Base-by-base conservation (phyloP, 2,113 vertebrate genomes). In the Raja brachyura region DNA sequence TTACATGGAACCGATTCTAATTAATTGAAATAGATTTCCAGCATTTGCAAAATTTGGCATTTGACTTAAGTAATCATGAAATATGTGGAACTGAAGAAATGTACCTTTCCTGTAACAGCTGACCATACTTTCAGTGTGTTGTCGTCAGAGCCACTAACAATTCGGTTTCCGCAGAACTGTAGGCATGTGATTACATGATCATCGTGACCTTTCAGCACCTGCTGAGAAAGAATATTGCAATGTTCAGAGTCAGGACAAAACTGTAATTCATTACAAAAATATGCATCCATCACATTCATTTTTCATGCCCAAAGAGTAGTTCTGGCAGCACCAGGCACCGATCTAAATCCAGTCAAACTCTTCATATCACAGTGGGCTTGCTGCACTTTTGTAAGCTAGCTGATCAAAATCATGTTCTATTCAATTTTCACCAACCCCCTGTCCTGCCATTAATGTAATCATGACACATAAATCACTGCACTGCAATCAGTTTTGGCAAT, bases 121-220 rank as follows among this genome's bases (percentile, higher is more conserved):
- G 99, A 99, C 99, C 99, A 99, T 93, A 99, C 98, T 95, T 99
- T 99, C 18, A 99, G 96, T 22, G 99, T 99, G 97, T 99, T 99
- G 97, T 99, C 99, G 1, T 99, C 99, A 0, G 99, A 99, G 94
- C 99, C 99, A 93, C 99, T 99, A 94, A 99, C 99, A 39, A 99
- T 99, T 81, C 98, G 97, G 96, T 99, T 99, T 94, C 98, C 98
- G 85, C 99, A 99, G 95, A 99, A 99, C 96, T 99, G 99, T 59
- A 99, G 97, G 96, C 99, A 99, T 2, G 99, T 99, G 96, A 99
- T 99, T 94, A 99, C 99, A 0, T 99, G 99, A 95, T 99, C 99
- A 76, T 99, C 99, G 0, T 99, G 99, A 95, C 99, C 99, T 96
- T 99, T 99, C 94, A 99, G 97, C 97, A 99, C 99, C 99, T 99